Evolutionary conservation across 2,113 vertebrate species (phyloP).

Genomic region (Procavia capensis): DNA sequence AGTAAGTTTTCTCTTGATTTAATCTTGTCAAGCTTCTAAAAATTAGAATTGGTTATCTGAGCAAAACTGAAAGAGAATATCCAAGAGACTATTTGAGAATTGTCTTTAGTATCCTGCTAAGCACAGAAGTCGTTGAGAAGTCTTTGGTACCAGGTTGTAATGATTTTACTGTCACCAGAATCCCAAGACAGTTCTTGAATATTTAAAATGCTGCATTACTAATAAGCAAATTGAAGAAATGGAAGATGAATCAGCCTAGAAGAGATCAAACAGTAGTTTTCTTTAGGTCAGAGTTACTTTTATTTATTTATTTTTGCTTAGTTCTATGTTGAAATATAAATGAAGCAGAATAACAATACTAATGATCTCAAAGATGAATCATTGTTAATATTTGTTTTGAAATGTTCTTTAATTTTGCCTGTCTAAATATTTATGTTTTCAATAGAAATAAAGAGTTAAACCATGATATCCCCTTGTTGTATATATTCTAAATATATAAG

Average conservation of each 20-base stretch:
- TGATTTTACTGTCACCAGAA: not conserved
- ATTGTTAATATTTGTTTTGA: not conserved
- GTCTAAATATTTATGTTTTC: not conserved
- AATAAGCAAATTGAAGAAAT: not conserved
- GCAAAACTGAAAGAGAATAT: not conserved
- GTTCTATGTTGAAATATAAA: not conserved
- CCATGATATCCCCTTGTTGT: not conserved
- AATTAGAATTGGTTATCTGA: not conserved
- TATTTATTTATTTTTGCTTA: not conserved
- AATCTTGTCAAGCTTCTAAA: not conserved
- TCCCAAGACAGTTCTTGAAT: not conserved
- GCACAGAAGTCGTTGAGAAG: not conserved
- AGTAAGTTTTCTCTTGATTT: not conserved
- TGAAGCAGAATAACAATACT: not conserved
- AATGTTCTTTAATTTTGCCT: not conserved
- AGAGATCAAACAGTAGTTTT: not conserved
- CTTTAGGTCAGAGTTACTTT: not conserved
- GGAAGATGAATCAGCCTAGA: not conserved
- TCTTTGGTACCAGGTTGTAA: not conserved
- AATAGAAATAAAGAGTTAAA: not conserved
- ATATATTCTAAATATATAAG: not conserved
- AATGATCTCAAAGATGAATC: not conserved
- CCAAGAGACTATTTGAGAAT: not conserved
- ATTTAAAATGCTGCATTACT: not conserved
- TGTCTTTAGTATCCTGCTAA: not conserved